phyloP scores from a whole-genome alignment of 2,888 invertebrate genomes.

The Gerris lacustris region DNA sequence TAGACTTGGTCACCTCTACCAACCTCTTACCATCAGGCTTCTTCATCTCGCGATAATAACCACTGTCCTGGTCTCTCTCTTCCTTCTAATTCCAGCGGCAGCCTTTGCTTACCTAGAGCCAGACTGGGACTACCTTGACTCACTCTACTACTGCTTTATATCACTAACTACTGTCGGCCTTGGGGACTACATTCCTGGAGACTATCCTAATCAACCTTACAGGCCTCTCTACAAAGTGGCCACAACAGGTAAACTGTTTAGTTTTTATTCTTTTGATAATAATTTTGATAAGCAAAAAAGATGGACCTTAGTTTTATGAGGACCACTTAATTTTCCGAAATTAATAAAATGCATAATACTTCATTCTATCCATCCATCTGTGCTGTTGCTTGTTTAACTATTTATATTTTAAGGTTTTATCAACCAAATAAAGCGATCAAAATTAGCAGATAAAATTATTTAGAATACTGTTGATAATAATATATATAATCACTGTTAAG shows the following conservation, averaged over 20 bases:
- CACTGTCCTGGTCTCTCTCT: slow-evolving; percentile 40
- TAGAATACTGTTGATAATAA: too few species aligned
- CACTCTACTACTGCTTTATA: slow-evolving; percentile 83
- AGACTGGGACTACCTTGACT: slow-evolving; percentile 73
- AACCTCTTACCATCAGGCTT: background rate
- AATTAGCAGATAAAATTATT: too few species aligned
- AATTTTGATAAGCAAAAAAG: too few species aligned
- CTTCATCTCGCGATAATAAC: background rate
- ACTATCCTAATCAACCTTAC: slow-evolving; percentile 59
- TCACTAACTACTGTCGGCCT: slow-evolving; percentile 79
- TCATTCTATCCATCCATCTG: too few species aligned
- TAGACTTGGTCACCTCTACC: background rate
- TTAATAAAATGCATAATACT: too few species aligned
- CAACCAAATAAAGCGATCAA: too few species aligned
- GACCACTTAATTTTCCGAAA: too few species aligned
- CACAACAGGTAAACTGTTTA: slow-evolving; percentile 52
- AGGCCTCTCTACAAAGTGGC: slow-evolving; percentile 70
- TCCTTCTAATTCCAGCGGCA: slow-evolving; percentile 62
- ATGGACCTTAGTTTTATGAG: too few species aligned
- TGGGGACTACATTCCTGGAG: slow-evolving; percentile 81
- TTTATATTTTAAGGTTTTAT: too few species aligned
- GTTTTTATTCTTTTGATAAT: too few species aligned
- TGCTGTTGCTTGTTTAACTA: too few species aligned
- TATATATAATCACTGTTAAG: too few species aligned
- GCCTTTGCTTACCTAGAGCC: slow-evolving; percentile 64